These are phyloP conservation scores for Drosophila nigricruria DNA, from an alignment of 2,888 invertebrate genomes.

Conservation along the genomic window DNA sequence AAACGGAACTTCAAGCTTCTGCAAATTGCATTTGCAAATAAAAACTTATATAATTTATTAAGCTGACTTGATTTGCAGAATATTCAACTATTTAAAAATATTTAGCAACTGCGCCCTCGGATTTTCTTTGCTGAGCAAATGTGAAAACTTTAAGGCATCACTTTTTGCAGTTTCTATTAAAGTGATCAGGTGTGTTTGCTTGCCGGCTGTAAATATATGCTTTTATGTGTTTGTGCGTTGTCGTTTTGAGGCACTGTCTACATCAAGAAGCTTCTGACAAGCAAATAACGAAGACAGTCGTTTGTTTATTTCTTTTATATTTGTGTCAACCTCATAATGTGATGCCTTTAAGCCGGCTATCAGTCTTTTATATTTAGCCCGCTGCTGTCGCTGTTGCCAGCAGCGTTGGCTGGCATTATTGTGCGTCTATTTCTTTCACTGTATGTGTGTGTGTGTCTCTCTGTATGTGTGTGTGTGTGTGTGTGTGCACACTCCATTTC, in stretches of 20 bases:
- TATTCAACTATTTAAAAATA: not conserved
- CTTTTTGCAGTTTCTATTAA: slow-evolving; percentile 3
- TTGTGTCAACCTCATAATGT: slow-evolving; percentile 72
- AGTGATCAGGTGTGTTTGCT: slow-evolving; percentile 7
- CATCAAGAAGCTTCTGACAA: slow-evolving; percentile 40
- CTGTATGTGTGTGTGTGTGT: slow-evolving; percentile 20
- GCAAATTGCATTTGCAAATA: slow-evolving; percentile 1
- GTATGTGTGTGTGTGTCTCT: slow-evolving; percentile 2
- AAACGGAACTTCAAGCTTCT: not conserved
- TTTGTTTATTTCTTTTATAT: slow-evolving; percentile 64
- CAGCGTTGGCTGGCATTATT: slow-evolving; percentile 42
- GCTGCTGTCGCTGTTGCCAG: slow-evolving; percentile 46
- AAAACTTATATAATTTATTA: not conserved
- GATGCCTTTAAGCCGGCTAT: slow-evolving; percentile 72
- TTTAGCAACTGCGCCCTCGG: not conserved
- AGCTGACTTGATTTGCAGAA: not conserved
- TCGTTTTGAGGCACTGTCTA: slow-evolving; percentile 14
- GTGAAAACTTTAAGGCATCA: not conserved
- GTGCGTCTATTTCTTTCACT: slow-evolving; percentile 41
- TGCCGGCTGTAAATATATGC: not conserved
- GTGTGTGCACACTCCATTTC: slow-evolving; percentile 65
- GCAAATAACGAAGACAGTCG: slow-evolving; percentile 48
- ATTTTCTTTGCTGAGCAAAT: not conserved
- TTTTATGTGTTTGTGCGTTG: slow-evolving; percentile 5
- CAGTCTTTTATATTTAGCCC: slow-evolving; percentile 69